These are phyloP conservation scores for Cariama cristata DNA, from an alignment of 2,113 vertebrate species.

Conservation along the genomic window DNA sequence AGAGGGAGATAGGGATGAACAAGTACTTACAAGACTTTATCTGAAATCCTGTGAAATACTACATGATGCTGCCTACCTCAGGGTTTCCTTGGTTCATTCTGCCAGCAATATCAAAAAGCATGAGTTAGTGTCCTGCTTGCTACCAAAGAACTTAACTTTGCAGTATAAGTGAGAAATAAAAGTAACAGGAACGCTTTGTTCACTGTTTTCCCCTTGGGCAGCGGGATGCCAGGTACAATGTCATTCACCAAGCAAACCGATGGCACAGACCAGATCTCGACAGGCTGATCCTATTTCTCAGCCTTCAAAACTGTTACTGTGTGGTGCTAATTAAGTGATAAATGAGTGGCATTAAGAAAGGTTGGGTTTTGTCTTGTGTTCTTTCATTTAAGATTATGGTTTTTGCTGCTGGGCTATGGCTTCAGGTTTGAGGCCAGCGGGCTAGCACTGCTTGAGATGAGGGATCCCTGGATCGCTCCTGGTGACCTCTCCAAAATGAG, in stretches of 20 bases:
- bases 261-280: neutral
- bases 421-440: neutral
- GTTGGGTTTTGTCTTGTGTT: neutral
- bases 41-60: neutral
- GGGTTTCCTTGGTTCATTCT: neutral
- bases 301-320: neutral
- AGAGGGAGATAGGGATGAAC: accelerated
- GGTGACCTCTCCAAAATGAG: neutral
- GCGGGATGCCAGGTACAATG: neutral
- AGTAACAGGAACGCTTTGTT: neutral
- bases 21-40: neutral
- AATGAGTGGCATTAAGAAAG: neutral
- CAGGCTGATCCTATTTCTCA: neutral
- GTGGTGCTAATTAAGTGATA: neutral
- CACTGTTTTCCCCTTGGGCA: accelerated
- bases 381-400: neutral
- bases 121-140: neutral
- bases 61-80: accelerated
- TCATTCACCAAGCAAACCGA: neutral
- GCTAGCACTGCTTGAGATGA: neutral
- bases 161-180: neutral
- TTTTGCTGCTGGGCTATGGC: neutral
- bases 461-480: neutral
- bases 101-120: accelerated
- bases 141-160: neutral